phyloP scores from a whole-genome alignment of 2,113 vertebrate genomes.

The Xenopus borealis region DNA sequence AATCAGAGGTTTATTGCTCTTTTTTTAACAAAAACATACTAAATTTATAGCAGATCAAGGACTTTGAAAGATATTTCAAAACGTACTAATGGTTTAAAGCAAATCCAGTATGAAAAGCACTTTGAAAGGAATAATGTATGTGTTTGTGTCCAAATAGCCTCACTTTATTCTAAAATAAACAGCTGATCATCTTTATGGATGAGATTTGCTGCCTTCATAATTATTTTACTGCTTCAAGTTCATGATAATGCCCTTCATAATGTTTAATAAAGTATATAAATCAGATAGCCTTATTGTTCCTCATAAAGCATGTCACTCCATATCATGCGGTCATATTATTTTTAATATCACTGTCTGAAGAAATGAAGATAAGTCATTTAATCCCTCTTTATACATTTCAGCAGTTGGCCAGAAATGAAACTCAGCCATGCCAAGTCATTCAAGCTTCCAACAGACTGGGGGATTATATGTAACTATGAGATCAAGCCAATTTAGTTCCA shows the following conservation, averaged over 20 bases:
- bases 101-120: too few relatives aligned
- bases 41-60: too few relatives aligned
- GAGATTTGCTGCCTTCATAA: slow-evolving; percentile 1
- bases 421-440: slow-evolving; percentile 9
- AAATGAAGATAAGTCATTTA: slow-evolving; percentile 31
- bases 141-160: background rate
- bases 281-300: slow-evolving; percentile 17
- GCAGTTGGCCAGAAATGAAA: slow-evolving; percentile 24
- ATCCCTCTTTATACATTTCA: slow-evolving; percentile 12
- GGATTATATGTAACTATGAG: too few relatives aligned
- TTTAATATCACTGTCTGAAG: slow-evolving; percentile 19
- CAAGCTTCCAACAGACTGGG: background rate
- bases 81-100: background rate
- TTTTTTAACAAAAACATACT: background rate
- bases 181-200: slow-evolving; percentile 25
- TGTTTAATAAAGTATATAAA: slow-evolving; percentile 35
- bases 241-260: slow-evolving; percentile 18
- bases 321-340: slow-evolving; percentile 18
- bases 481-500: too few relatives aligned
- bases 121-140: background rate
- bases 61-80: background rate
- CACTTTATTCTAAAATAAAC: slow-evolving; percentile 15
- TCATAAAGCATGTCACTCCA: slow-evolving; percentile 29
- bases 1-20: too few relatives aligned
- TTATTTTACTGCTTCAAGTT: background rate